A percentile compares a stretch with the other conserved stretches of the same genome.
phyloP scores from a whole-genome alignment of 2,888 invertebrate species.

The Calameuta pallipes region DNA sequence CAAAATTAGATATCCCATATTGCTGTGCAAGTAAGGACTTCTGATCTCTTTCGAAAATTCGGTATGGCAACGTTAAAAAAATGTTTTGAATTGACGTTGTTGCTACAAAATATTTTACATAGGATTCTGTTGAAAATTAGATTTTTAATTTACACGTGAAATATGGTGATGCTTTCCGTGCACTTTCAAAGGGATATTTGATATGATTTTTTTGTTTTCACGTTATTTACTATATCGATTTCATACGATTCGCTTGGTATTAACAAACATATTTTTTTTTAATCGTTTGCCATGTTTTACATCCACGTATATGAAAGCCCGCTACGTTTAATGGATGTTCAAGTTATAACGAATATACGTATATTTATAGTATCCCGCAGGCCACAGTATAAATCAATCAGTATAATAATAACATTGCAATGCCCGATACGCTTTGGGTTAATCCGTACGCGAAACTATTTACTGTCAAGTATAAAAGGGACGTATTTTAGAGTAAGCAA shows the following conservation, averaged over 20 bases:
- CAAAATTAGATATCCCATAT: no score
- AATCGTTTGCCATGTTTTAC: neutral
- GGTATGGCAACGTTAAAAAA: neutral
- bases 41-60: neutral
- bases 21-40: neutral
- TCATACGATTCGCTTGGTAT: neutral
- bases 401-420: neutral
- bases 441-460: neutral
- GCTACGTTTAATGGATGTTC: constrained; percentile 36
- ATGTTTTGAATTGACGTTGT: neutral
- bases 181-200: neutral
- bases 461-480: neutral
- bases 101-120: neutral
- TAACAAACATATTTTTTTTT: neutral
- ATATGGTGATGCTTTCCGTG: neutral
- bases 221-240: neutral
- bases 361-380: constrained; percentile 42
- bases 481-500: neutral
- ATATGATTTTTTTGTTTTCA: neutral
- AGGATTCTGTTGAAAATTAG: neutral
- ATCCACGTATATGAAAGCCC: neutral
- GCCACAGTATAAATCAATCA: constrained; percentile 19
- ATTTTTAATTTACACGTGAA: neutral
- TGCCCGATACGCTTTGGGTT: neutral
- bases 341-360: constrained; percentile 36